Evolutionary conservation across 2,888 invertebrate species (phyloP).

Genomic region (Diabrotica balteata): DNA sequence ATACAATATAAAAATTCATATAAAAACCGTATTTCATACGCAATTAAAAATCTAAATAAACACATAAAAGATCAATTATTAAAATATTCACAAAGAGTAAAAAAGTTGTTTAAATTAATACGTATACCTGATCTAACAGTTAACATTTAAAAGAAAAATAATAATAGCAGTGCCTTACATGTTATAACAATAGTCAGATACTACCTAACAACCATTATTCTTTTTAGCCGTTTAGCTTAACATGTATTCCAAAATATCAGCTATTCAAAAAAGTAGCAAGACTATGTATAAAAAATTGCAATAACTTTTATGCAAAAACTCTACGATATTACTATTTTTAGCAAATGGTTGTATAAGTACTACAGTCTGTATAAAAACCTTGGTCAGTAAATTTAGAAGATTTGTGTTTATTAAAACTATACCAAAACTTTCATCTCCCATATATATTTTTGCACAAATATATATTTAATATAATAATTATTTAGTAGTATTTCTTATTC

Average conservation of each 20-base stretch:
- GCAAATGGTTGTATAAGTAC: background rate
- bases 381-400: background rate
- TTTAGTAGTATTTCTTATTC: too few species aligned
- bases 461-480: too few species aligned
- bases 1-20: conserved; percentile 27
- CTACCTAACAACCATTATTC: conserved; percentile 52
- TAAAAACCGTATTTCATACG: conserved; percentile 24
- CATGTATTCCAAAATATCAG: too few species aligned
- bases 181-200: conserved; percentile 47
- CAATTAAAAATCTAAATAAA: conserved; percentile 25
- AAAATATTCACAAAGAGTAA: conserved; percentile 25
- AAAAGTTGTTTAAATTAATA: conserved; percentile 8
- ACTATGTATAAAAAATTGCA: too few species aligned
- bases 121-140: conserved; percentile 2
- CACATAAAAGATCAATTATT: conserved; percentile 34
- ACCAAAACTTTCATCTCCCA: too few species aligned
- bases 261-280: too few species aligned
- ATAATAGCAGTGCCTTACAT: conserved; percentile 32
- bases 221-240: too few species aligned
- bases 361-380: background rate
- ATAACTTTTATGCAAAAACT: background rate
- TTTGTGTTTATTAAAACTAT: too few species aligned
- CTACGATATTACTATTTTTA: background rate
- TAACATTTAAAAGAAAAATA: conserved; percentile 14
- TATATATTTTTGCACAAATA: too few species aligned